Base-by-base conservation (phyloP, 1,140 invertebrate genomes). In the Stenopsyche tienmushanensis region DNA sequence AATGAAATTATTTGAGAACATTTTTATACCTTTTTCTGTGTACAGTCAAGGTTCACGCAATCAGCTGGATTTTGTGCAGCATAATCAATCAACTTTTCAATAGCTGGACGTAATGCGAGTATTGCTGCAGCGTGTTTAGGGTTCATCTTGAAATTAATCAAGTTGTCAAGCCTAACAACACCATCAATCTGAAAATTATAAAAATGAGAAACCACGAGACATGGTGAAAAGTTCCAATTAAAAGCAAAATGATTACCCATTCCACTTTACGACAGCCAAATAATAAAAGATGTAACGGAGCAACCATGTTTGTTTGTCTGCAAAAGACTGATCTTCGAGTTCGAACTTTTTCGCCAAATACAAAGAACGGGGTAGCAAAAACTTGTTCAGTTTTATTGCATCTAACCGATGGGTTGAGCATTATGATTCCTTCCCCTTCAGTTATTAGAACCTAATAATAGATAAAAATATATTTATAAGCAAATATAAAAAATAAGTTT, bases 261-360 rank as follows among this genome's bases (percentile, higher is more conserved):
- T 94, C 92, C 1, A 96, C 88, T 81, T 93, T 94, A n/a, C 91
- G 83, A 25, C 87, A 88, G 2, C 90, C 96, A 80, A 99, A 98
- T 3, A 99, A 76, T 65, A 99, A 76, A 3, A 99, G 79, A 78
- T 99, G 96, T 64, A 99, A 77, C 0, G 97, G 95, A 1, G 94
- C 89, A 1, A 98, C 90, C 94, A 98, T 98, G 0, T 94, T 95
- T 83, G 97, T 91, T 80, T 97, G 94, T 76, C 99, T 99, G 76
- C 95, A 98, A 13, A 92, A 92, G n/a, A 99, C 94, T 3, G 96
- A 94, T 7, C 7, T 39, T 69, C 92, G 83, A 0, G 96, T 98
- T 55, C 96, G 86, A 47, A 99, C 94, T 85, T 99, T 99, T 82
- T 99, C 97, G 1, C 95, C 95, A 78, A 98, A 99, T 29, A 99